Evolutionary conservation across 2,888 invertebrate genomes (phyloP), one percentile per base, ranked within the genome.

Genomic region (Margaritifera margaritifera): DNA sequence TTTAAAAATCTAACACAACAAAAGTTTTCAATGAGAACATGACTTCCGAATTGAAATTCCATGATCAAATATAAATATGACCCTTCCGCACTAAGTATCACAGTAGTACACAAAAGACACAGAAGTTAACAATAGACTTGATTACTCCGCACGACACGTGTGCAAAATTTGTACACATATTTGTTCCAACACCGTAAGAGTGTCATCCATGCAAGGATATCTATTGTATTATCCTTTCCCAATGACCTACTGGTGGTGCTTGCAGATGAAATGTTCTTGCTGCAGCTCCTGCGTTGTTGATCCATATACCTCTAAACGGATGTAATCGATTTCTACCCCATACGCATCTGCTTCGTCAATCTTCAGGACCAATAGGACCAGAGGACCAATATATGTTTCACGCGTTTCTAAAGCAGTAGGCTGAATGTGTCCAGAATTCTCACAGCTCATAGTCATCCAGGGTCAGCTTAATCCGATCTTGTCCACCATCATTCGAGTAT

Each of bases 401-500:
- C 19, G 65, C 62, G 18, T 72, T 51, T 4, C 79, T 77, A 74
- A 72, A 77, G 18, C 62, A 70, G 62, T 59, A 58, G 24, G 62
- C 56, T 15, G 66, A 31, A 11, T 52, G 24, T 8, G 77, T 77
- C 54, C 64, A 72, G 55, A 79, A 77, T 2, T 31, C 31, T 4
- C 79, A 75, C 5, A 79, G 56, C 24, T 60, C 42, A 5, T 31
- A 56, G 25, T 59, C 75, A 62, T 79, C 74, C 15, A 79, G 60
- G 5, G 57, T 60, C n/a, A 79, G 18, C 4, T 57, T 54, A 22
- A 79, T 64, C 15, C 27, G 22, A 51, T 79, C 79, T 22, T 51
- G 62, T n/a, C 68, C 70, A 50, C 79, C 79, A 64, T 79, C 79
- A 58, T 79, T 79, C 1, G 79, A 75, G 53, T 77, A 79, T 6